A percentile compares a stretch with the other conserved stretches of the same genome.
phyloP scores from a whole-genome alignment of 2,113 vertebrate species.

The Helogale parvula region DNA sequence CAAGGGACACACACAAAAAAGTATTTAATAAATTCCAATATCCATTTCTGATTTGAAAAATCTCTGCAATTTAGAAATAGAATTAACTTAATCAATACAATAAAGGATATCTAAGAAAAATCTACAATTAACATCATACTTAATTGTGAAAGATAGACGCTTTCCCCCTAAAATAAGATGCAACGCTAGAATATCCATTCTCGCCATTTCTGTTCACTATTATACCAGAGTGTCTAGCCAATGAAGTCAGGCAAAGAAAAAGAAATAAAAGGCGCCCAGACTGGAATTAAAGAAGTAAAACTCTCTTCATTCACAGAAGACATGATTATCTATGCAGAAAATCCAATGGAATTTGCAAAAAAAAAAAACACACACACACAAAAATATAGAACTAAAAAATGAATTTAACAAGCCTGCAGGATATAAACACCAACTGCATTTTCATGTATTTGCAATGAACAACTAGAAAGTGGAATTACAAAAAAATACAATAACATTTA shows the following conservation, averaged over 20 bases:
- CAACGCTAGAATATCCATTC: background rate
- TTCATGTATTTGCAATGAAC: conserved; percentile 1
- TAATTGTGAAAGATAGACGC: background rate
- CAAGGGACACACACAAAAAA: background rate
- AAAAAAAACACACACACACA: background rate
- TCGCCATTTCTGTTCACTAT: background rate
- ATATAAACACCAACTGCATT: background rate
- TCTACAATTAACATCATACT: background rate
- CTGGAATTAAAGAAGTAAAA: background rate
- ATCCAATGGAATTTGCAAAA: background rate
- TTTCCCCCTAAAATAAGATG: background rate
- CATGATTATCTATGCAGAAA: background rate
- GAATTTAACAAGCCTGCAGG: background rate
- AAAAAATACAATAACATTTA: background rate
- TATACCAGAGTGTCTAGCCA: background rate
- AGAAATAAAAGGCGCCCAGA: background rate
- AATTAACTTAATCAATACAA: background rate
- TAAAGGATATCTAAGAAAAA: background rate
- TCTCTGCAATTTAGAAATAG: background rate
- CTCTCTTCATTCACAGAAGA: conserved; percentile 3
- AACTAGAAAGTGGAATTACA: background rate
- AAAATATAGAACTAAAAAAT: background rate
- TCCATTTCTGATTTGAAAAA: background rate
- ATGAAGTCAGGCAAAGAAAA: background rate
- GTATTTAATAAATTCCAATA: background rate